Conservation (phyloP, 1,140 invertebrate species). For the Zaprionus kolodkinae region DNA sequence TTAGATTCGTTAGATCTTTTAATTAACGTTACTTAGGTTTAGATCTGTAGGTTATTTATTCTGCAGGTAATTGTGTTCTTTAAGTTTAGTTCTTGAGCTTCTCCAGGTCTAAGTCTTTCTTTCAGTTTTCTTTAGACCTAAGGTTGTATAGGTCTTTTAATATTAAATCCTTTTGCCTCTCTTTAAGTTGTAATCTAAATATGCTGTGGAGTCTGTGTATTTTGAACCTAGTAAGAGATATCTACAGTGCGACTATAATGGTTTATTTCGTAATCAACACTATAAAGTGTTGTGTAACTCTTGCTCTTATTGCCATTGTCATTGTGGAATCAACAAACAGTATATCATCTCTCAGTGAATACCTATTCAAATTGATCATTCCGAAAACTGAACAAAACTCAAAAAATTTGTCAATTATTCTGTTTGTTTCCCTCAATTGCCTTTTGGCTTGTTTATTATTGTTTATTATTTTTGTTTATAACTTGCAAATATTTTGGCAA, state of each 20-base stretch:
- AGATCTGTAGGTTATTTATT: background rate
- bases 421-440: conserved; percentile 1
- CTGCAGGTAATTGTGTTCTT: no score
- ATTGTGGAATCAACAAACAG: background rate
- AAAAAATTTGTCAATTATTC: background rate
- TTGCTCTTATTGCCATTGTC: background rate
- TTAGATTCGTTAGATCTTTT: background rate
- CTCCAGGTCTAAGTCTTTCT: no score
- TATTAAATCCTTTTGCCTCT: background rate
- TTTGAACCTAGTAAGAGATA: background rate
- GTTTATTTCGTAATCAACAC: background rate
- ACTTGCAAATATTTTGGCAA: conserved; percentile 21
- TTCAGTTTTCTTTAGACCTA: background rate
- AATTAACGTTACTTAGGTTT: background rate
- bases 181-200: background rate
- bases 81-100: background rate
- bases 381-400: background rate
- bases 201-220: background rate
- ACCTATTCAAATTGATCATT: conserved; percentile 3
- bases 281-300: background rate
- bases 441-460: background rate
- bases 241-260: background rate
- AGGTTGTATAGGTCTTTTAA: background rate
- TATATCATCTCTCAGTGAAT: background rate
- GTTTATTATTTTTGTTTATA: conserved; percentile 8